Percentiles rank a stretch among this genome's conserved stretches.
Conservation (phyloP, 1,140 invertebrate species). For the Lepidotrigona ventralis region DNA sequence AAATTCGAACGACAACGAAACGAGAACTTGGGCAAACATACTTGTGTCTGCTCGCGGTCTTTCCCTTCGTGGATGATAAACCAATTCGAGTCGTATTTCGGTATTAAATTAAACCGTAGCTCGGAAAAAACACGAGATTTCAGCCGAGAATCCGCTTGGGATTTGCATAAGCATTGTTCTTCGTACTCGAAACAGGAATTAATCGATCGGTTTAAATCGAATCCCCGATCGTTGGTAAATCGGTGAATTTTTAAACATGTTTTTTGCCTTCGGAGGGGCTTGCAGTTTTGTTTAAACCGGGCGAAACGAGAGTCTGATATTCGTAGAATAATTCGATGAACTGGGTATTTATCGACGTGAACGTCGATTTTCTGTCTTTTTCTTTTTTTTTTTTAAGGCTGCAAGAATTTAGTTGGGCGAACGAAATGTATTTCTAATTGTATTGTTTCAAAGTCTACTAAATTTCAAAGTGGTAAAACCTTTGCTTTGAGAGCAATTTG, state of each 20-base stretch:
- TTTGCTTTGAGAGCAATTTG: too few species aligned
- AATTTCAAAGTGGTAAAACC: too few species aligned
- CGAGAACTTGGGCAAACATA: neutral
- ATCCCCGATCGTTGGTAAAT: neutral
- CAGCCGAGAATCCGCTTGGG: neutral
- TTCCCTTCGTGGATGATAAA: neutral
- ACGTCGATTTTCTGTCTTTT: neutral
- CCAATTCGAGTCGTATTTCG: neutral
- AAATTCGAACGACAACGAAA: neutral
- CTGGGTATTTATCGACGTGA: neutral
- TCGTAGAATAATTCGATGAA: too few species aligned
- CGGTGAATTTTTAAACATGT: neutral
- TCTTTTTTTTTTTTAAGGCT: too few species aligned
- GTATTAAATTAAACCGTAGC: conserved; percentile 18
- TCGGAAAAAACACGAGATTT: neutral
- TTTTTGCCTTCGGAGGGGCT: neutral
- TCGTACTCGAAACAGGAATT: neutral
- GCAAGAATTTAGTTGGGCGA: too few species aligned
- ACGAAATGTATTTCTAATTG: too few species aligned
- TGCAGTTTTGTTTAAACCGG: neutral
- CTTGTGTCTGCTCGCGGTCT: neutral
- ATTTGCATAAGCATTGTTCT: conserved; percentile 22
- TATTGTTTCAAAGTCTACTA: too few species aligned
- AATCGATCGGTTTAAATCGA: conserved; percentile 3
- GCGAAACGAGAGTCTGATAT: neutral